These are phyloP conservation scores for Diadema setosum DNA, from an alignment of 35 echinoderm and acorn worm species.

Conservation along the genomic window DNA sequence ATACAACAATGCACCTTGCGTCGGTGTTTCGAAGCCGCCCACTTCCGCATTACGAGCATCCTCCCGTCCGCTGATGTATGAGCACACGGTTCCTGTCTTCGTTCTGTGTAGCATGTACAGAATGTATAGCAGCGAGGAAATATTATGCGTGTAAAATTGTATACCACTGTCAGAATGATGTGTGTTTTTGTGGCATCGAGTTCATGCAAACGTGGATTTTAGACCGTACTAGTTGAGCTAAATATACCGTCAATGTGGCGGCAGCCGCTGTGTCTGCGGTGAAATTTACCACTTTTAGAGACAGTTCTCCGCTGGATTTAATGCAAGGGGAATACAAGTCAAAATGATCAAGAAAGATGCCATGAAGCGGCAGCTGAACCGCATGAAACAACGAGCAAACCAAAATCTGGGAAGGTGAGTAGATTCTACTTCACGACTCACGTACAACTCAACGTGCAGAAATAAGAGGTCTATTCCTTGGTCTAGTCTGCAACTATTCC, in stretches of 20 bases:
- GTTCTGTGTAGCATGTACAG: too few relatives aligned
- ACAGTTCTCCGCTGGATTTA: not conserved
- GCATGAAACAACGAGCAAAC: constrained; percentile 9
- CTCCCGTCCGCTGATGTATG: too few relatives aligned
- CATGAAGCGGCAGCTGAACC: constrained; percentile 14
- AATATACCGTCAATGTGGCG: not conserved
- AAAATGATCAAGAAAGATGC: constrained; percentile 12
- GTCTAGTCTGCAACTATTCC: too few relatives aligned
- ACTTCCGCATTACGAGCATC: constrained; percentile 33
- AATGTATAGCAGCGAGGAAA: too few relatives aligned
- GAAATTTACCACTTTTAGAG: not conserved
- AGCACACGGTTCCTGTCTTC: too few relatives aligned
- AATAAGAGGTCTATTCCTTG: too few relatives aligned
- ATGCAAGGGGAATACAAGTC: not conserved
- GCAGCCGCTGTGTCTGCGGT: not conserved
- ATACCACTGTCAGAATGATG: too few relatives aligned
- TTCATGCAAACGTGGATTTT: not conserved
- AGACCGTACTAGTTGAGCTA: not conserved
- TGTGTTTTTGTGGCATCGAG: too few relatives aligned
- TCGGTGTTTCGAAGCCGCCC: not conserved
- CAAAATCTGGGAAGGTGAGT: constrained; percentile 14
- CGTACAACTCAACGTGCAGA: too few relatives aligned
- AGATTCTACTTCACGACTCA: too few relatives aligned
- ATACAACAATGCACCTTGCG: not conserved
- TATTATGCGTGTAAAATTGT: too few relatives aligned